Evolutionary conservation across 2,888 invertebrate species (phyloP).

Genomic region (Pterostichus niger): DNA sequence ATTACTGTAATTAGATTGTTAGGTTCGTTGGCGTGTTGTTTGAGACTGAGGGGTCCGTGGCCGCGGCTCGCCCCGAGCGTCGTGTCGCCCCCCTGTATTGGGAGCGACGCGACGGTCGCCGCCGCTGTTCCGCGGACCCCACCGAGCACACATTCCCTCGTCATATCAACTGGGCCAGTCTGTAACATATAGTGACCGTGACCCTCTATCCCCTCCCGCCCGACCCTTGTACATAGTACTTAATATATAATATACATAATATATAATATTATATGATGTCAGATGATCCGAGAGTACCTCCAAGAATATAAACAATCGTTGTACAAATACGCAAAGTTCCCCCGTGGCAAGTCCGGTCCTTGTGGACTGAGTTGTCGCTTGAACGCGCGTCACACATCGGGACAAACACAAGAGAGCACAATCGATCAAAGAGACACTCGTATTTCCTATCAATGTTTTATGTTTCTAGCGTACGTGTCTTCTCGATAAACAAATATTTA

Average conservation of each 20-base stretch:
- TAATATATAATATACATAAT: slow-evolving; percentile 62
- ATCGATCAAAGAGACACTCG: slow-evolving; percentile 61
- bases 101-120: slow-evolving; percentile 23
- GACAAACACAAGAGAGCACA: slow-evolving; percentile 49
- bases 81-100: background rate
- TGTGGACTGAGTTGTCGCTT: background rate
- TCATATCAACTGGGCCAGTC: slow-evolving; percentile 62
- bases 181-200: slow-evolving; percentile 50
- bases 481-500: slow-evolving; percentile 58
- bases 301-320: slow-evolving; percentile 49
- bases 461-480: slow-evolving; percentile 65
- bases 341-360: background rate
- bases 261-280: slow-evolving; percentile 60
- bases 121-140: slow-evolving; percentile 44
- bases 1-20: slow-evolving; percentile 75
- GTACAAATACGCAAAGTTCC: slow-evolving; percentile 48
- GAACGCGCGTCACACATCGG: slow-evolving; percentile 12
- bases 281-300: slow-evolving; percentile 65
- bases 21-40: slow-evolving; percentile 73
- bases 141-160: slow-evolving; percentile 61
- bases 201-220: slow-evolving; percentile 19
- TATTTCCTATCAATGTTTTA: slow-evolving; percentile 66
- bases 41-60: slow-evolving; percentile 77
- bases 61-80: slow-evolving; percentile 71
- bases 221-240: slow-evolving; percentile 58